Percentiles rank a stretch among this genome's conserved stretches.
These are phyloP conservation scores for Coecobrya sp. DNA, from an alignment of 2,888 invertebrate genomes.

Conservation along the genomic window DNA sequence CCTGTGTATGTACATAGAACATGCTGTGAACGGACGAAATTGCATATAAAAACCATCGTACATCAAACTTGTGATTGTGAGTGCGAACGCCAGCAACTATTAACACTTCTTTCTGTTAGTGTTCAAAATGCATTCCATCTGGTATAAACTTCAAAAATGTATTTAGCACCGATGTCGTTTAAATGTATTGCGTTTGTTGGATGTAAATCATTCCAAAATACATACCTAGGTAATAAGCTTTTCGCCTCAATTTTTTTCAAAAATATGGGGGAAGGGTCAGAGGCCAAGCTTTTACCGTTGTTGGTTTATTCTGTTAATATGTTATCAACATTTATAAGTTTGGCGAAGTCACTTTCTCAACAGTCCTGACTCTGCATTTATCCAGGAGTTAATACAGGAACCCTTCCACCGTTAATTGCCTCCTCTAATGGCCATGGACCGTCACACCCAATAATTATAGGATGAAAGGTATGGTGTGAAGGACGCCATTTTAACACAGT, in stretches of 20 bases:
- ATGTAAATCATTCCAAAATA: conserved; percentile 68
- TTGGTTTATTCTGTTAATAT: background rate
- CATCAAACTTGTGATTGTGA: background rate
- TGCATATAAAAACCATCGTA: conserved; percentile 23
- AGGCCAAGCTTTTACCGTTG: background rate
- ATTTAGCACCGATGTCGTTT: conserved; percentile 9
- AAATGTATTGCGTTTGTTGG: conserved; percentile 3
- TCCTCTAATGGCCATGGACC: background rate
- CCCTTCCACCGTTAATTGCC: background rate
- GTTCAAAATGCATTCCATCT: background rate
- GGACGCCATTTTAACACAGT: background rate
- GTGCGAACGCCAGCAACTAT: background rate
- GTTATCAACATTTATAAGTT: background rate
- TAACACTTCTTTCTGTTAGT: background rate
- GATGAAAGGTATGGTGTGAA: background rate
- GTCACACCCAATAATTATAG: background rate
- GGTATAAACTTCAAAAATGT: conserved; percentile 6
- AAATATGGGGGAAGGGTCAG: background rate
- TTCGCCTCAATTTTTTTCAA: no score
- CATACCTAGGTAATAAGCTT: no score
- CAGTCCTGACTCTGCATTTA: background rate
- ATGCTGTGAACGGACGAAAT: background rate
- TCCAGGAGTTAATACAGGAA: background rate
- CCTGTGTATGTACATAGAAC: background rate
- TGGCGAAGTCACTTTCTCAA: background rate